phyloP scores from a whole-genome alignment of 2,113 vertebrate species.

The Myotis davidii region DNA sequence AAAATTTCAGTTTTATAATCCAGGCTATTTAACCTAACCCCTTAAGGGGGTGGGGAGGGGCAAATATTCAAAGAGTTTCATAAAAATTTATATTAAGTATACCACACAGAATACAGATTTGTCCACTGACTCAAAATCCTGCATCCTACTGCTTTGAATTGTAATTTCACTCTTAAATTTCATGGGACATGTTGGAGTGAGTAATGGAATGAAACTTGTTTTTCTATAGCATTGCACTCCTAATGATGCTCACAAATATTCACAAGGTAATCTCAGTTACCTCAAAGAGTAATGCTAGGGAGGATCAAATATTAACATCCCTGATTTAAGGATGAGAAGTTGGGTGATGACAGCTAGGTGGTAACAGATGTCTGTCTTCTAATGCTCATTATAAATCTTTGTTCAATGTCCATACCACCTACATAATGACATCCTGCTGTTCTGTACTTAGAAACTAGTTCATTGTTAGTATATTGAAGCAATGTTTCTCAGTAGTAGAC shows the following conservation, averaged over 20 bases:
- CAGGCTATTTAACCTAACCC: conserved; percentile 57
- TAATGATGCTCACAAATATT: conserved; percentile 67
- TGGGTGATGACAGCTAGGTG: conserved; percentile 27
- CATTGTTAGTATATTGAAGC: conserved; percentile 1
- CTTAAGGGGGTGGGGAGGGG: conserved; percentile 11
- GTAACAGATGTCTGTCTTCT: conserved; percentile 42
- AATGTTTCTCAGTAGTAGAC: background rate
- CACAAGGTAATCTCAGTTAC: conserved; percentile 56
- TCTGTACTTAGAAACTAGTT: background rate
- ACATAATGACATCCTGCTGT: background rate
- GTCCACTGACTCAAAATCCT: conserved; percentile 34
- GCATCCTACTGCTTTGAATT: conserved; percentile 56
- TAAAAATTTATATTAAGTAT: conserved; percentile 68
- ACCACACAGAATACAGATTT: conserved; percentile 57
- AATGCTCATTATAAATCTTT: conserved; percentile 41
- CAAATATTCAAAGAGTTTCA: conserved; percentile 69
- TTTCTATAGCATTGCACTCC: conserved; percentile 27
- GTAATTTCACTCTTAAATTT: conserved; percentile 64
- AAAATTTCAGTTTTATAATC: conserved; percentile 73
- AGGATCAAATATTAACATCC: conserved; percentile 59
- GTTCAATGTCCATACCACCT: conserved; percentile 11
- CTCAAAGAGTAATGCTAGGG: background rate
- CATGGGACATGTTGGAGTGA: conserved; percentile 37
- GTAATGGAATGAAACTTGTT: conserved; percentile 40
- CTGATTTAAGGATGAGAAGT: conserved; percentile 40